Base-by-base conservation (phyloP, 2,113 vertebrate genomes). In the Alexandromys fortis region DNA sequence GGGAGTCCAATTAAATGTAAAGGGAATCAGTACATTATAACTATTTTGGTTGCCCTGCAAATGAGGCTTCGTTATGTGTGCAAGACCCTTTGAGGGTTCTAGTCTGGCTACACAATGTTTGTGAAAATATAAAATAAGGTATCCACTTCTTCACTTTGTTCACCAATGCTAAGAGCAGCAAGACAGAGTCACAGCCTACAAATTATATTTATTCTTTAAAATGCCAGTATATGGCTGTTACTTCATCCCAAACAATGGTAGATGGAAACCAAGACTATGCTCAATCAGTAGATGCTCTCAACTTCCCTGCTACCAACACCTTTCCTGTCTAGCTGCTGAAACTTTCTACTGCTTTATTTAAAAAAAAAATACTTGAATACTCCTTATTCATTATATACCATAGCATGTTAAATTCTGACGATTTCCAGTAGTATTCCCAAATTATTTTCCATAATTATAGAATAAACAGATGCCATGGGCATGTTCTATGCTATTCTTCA, bases 61-160 rank as follows among this genome's bases (percentile, higher is more conserved):
- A 5, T 33, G 30, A 86, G 22, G 3, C 42, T 90, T 82, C 5
- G 38, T 52, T 90, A n/a, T 82, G 24, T 24, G 33, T 42, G 24
- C 3, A 63, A 95, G 33, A 2, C 35, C 89, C 12, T 38, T 12
- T 72, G 35, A 77, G 92, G 82, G 67, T 42, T 35, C 30, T 82
- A 42, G 33, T 82, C 21, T 26, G 7, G 12, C 82, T 52, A 13
- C 5, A 72, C 26, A 45, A 22, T 68, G 30, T 1, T 6, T 68
- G 24, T 92, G 81, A 93, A 96, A 88, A 94, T 58, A 61, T 90
- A 38, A 82, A 1, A 61, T 42, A 47, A 81, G 45, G 45, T 7
- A 81, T 28, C 19, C 38, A 61, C 26, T 82, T 86, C 47, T 67
- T 28, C 5, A 30, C 10, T 28, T 85, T 1, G 28, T 52, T 83